A percentile compares a stretch with the other conserved stretches of the same genome.
Evolutionary conservation across 2,888 invertebrate genomes (phyloP).

Genomic region (Aspidiotus destructor): DNA sequence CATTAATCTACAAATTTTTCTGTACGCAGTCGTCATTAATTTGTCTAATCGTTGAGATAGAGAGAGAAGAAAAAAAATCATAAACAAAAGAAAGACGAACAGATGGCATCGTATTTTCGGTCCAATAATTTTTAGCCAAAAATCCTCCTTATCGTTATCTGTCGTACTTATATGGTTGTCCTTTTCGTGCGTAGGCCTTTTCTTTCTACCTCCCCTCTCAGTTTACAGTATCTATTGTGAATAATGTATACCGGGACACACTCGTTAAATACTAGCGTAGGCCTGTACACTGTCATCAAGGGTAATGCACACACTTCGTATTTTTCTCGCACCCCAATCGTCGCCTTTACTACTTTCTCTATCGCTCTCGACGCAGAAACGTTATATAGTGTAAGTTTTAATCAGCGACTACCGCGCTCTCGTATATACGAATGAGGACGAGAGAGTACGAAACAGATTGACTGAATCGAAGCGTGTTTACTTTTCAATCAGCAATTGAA

Average conservation of each 20-base stretch:
- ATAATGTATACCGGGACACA: constrained; percentile 4
- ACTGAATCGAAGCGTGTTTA: constrained; percentile 13
- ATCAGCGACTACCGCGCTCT: neutral
- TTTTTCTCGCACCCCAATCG: neutral
- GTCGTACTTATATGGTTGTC: neutral
- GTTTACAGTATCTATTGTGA: constrained; percentile 10
- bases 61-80: neutral
- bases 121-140: constrained; percentile 11
- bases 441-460: constrained; percentile 1
- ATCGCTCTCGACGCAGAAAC: constrained; percentile 10
- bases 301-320: constrained; percentile 11
- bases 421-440: neutral
- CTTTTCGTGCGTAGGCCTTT: neutral
- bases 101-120: constrained; percentile 21
- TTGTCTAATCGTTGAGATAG: neutral
- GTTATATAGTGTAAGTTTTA: neutral
- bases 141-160: constrained; percentile 11
- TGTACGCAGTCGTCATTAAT: too few relatives aligned
- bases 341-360: neutral
- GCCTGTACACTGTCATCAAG: constrained; percentile 6
- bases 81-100: constrained; percentile 12
- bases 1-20: too few relatives aligned
- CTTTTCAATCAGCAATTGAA: constrained; percentile 11
- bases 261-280: constrained; percentile 8
- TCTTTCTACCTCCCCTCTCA: neutral